Base-by-base conservation (phyloP, 1,140 invertebrate genomes). In the Augochlora pura region DNA sequence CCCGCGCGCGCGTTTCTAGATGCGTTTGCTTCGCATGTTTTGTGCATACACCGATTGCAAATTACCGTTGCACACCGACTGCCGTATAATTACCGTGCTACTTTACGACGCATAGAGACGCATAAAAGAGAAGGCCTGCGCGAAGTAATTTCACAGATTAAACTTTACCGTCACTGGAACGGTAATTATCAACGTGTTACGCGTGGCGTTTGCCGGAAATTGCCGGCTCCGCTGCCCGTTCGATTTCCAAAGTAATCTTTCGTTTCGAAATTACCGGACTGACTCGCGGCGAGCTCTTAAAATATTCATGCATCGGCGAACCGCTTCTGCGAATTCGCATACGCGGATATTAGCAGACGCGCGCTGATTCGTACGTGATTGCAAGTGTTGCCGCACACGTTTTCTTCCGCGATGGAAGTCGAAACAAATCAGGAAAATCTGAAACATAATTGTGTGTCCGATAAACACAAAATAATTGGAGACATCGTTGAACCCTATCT, bases 81-180 rank as follows among this genome's bases (percentile, higher is more conserved):
- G 27, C 25, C 10, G 60, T 78, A 21, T 38, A 78, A 78, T 78
- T 78, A 59, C 69, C 60, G 8, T 5, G 49, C 10, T 18, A 65
- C 21, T 78, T 72, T 78, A 57, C 76, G 69, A 78, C 21, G 38
- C 23, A n/a, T 10, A 27, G 38, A 62, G 60, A 60, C 25, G 21
- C 25, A 46, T 59, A 52, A 75, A 67, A 67, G 46, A 65, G 39
- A 49, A 46, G 59, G n/a, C n/a, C 32, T 52, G 23, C n/a, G 32
- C 16, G 21, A 52, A 64, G 46, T 38, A 71, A 71, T 77, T 71
- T 54, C 16, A 32, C n/a, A 77, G 27, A 71, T 77, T 70, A 63
- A n/a, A 9, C 66, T 63, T 46, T 27, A 38, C 32, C 60, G 38
- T 62, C 42, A 8, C 2, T 10, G 46, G 2, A 32, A 54, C 60